phyloP scores from a whole-genome alignment of 2,888 invertebrate genomes.

The Lasiommata megera region DNA sequence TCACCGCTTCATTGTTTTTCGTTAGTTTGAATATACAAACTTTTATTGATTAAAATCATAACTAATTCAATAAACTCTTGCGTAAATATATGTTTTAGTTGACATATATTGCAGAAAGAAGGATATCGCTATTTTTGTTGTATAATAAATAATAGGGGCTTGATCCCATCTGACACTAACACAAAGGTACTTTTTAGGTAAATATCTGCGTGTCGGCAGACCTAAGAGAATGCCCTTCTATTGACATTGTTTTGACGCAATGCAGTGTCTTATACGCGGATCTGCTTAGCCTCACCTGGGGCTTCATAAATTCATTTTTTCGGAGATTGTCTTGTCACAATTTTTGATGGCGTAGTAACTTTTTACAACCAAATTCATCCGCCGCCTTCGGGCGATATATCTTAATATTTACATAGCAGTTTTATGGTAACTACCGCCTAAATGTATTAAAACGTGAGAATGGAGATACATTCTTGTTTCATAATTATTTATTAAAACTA shows the following conservation, averaged over 20 bases:
- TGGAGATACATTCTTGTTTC: too few relatives aligned
- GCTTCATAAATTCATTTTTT: conserved; percentile 13
- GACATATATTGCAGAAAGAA: too few relatives aligned
- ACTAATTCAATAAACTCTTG: too few relatives aligned
- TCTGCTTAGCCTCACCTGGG: conserved; percentile 26
- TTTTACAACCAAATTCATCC: conserved; percentile 17
- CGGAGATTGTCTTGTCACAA: conserved; percentile 23
- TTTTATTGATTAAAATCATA: too few relatives aligned
- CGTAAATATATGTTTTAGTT: too few relatives aligned
- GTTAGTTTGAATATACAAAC: too few relatives aligned
- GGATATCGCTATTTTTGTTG: too few relatives aligned
- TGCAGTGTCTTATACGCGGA: conserved; percentile 34
- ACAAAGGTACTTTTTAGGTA: background rate
- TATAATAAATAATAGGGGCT: too few relatives aligned
- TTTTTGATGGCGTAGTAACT: conserved; percentile 18
- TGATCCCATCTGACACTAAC: background rate
- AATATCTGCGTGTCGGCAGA: background rate
- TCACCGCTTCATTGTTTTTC: too few relatives aligned
- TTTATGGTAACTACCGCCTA: background rate
- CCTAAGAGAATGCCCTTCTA: conserved; percentile 33
- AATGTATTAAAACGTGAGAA: too few relatives aligned
- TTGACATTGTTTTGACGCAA: conserved; percentile 41
- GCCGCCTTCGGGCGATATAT: background rate
- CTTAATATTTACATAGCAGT: background rate
- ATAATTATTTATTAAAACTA: too few relatives aligned